Base-by-base conservation (phyloP, 1,140 invertebrate species). In the Meloidogyne chitwoodi region DNA sequence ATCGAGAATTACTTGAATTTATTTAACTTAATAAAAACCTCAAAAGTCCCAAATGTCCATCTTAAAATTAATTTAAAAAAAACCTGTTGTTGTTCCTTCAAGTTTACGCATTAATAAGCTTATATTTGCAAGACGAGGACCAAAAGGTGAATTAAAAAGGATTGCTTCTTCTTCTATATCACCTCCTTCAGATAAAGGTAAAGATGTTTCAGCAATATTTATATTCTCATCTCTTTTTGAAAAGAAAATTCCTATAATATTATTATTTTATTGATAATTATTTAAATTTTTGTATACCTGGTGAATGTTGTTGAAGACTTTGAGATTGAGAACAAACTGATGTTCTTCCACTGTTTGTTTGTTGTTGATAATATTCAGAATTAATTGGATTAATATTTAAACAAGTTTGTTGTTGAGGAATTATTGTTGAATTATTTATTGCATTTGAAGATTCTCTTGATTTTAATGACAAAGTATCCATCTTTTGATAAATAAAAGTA, bases 381-480 rank as follows among this genome's bases (percentile, higher is more conserved):
- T 19, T 48, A 11, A 48, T 19, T 19, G 48, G 48, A n/a, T 19
- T n/a, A n/a, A 56, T 56, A 56, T 56, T 56, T 56, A 56, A 56
- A 56, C 48, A 56, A n/a, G 19, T 56, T 38, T 63, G 74, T 48
- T 26, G 29, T 68, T 77, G 73, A 29, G 26, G 14, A 66, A 27
- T 41, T 22, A 56, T 38, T 26, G 31, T 26, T 68, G 64, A 38
- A 26, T 48, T 64, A 48, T 34, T 61, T 16, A 75, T 48, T 26
- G 80, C 65, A n/a, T 70, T 26, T 14, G 80, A 80, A 19, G 83
- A 85, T 64, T 83, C 82, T 38, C 83, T 31, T 16, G 83, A 85
- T 73, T 78, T 81, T 26, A 83, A 27, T 19, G 83, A 87, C n/a
- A 78, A 68, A 26, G 82, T 84, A 65, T 86, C 85, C 24, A 34